phyloP scores from a whole-genome alignment of 2,113 vertebrate species.

The Aptenodytes patagonicus region DNA sequence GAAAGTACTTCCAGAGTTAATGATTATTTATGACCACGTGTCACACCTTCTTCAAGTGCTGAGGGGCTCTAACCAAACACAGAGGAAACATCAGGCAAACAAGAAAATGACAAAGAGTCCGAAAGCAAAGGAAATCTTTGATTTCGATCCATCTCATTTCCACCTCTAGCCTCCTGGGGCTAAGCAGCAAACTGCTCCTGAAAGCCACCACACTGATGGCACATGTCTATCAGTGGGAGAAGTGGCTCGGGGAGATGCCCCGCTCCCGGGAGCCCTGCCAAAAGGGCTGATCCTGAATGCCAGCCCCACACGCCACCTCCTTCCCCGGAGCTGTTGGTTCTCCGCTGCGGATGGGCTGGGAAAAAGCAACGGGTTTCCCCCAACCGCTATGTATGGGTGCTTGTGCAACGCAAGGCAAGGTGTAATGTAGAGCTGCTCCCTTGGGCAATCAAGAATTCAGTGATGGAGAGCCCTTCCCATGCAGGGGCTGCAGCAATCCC shows the following conservation, averaged over 20 bases:
- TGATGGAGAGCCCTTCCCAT: not conserved
- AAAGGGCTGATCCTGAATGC: not conserved
- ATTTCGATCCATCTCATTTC: not conserved
- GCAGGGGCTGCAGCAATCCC: not conserved
- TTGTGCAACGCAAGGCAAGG: not conserved
- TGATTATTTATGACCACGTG: not conserved
- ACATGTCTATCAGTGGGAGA: not conserved
- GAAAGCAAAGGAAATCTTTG: not conserved
- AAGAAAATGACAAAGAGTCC: not conserved
- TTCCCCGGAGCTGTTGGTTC: not conserved
- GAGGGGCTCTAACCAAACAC: constrained; percentile 1
- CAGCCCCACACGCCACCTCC: not conserved
- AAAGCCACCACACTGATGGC: not conserved
- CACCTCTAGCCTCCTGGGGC: not conserved
- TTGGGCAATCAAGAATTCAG: too few relatives aligned
- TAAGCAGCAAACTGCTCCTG: not conserved
- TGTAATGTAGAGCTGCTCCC: not conserved
- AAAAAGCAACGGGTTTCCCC: not conserved
- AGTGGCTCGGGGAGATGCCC: not conserved
- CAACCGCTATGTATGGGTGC: rapidly evolving
- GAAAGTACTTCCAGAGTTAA: not conserved
- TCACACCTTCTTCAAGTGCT: not conserved
- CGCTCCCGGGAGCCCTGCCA: rapidly evolving
- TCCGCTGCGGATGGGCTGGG: not conserved
- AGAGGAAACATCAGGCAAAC: not conserved